Percentiles rank a stretch among this genome's conserved stretches.
Conservation (phyloP, 2,113 vertebrate species). For the Lophura nycthemera region DNA sequence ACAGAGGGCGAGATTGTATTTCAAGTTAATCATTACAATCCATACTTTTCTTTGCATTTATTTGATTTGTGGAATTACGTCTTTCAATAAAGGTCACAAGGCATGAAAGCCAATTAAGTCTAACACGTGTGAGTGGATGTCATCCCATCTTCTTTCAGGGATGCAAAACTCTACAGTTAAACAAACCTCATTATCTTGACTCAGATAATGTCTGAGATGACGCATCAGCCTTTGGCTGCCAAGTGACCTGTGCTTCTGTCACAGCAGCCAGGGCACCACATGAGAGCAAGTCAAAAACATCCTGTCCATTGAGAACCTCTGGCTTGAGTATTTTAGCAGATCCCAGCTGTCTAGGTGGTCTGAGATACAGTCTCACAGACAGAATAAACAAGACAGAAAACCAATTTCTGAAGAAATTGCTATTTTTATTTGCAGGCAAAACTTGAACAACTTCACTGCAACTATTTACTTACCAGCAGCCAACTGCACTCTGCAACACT, state of each 20-base stretch:
- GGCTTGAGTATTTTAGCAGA: neutral
- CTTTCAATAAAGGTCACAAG: neutral
- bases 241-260: neutral
- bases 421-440: neutral
- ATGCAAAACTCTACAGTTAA: neutral
- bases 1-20: neutral
- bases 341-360: neutral
- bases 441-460: neutral
- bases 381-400: neutral
- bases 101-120: neutral
- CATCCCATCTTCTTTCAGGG: neutral
- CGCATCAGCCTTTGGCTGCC: neutral
- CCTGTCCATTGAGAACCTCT: neutral
- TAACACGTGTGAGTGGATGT: neutral
- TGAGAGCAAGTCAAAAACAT: neutral
- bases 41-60: neutral
- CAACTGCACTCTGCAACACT: neutral
- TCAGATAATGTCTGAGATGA: neutral
- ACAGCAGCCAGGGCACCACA: neutral
- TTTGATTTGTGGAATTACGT: neutral
- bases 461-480: neutral
- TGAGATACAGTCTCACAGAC: neutral
- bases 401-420: neutral
- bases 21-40: constrained; percentile 23
- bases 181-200: constrained; percentile 6